A percentile compares a stretch with the other conserved stretches of the same genome.
Evolutionary conservation across 2,888 invertebrate species (phyloP).

Genomic region (Lasioglossum marginatum): DNA sequence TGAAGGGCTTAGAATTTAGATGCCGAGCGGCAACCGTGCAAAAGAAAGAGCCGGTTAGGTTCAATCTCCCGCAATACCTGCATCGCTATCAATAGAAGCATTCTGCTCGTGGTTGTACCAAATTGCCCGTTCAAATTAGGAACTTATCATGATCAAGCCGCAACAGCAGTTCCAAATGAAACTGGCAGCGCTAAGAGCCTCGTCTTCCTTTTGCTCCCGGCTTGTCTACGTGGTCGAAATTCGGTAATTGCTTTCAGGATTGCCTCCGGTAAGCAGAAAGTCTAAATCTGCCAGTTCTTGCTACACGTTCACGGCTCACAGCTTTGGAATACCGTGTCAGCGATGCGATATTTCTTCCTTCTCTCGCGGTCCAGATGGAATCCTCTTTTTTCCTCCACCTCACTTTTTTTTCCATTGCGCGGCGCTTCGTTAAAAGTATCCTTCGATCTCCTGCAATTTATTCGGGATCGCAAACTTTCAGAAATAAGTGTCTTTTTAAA

Average conservation of each 20-base stretch:
- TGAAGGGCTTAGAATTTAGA: conserved; percentile 6
- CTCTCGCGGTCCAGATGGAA: not conserved
- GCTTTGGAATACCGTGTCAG: conserved; percentile 17
- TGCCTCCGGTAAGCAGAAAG: conserved; percentile 71
- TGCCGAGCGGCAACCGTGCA: not conserved
- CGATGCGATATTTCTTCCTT: not conserved
- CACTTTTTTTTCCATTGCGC: not conserved
- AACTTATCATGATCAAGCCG: conserved; percentile 56
- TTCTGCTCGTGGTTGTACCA: conserved; percentile 17
- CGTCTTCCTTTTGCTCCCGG: conserved; percentile 53
- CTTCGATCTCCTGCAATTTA: not conserved
- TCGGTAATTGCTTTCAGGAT: conserved; percentile 79
- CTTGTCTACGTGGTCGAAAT: conserved; percentile 70
- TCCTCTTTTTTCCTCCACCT: not conserved
- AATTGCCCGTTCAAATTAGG: conserved; percentile 45
- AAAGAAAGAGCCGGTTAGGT: conserved; percentile 9
- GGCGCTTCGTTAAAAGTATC: not conserved
- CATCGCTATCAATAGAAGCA: conserved; percentile 20
- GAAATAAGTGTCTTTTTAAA: not conserved
- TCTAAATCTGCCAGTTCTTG: conserved; percentile 68
- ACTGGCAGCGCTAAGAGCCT: conserved; percentile 41
- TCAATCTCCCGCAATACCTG: conserved; percentile 23
- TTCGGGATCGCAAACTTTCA: not conserved
- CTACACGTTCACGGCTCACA: conserved; percentile 39
- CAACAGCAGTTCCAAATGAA: conserved; percentile 49